Percentiles rank a stretch among this genome's conserved stretches.
phyloP scores from a whole-genome alignment of 2,888 invertebrate species.

The Tetranychus truncatus region DNA sequence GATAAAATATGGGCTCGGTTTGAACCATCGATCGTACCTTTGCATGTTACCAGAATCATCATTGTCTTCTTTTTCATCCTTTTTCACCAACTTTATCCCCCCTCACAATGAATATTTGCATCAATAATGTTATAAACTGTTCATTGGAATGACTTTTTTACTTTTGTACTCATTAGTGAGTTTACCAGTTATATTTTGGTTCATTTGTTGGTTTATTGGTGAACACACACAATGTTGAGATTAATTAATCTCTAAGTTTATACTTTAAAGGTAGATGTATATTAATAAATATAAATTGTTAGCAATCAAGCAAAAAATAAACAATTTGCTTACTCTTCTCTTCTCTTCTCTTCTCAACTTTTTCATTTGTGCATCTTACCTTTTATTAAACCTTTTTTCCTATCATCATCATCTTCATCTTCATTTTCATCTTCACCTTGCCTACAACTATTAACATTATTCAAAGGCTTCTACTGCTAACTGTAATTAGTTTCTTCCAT shows the following conservation, averaged over 20 bases:
- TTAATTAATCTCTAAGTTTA: no score
- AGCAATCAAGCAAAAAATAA: background rate
- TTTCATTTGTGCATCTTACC: background rate
- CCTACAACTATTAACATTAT: background rate
- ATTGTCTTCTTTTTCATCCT: background rate
- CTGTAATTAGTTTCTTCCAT: background rate
- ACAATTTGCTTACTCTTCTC: background rate
- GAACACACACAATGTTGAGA: no score
- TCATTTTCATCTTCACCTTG: background rate
- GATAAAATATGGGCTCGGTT: background rate
- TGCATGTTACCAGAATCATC: background rate
- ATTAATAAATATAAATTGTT: background rate
- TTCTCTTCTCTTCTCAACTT: background rate
- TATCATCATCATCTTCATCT: background rate
- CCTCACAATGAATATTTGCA: background rate
- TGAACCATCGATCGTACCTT: background rate
- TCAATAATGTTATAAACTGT: background rate
- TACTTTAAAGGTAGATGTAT: no score
- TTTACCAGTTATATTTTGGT: no score
- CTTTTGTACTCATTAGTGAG: no score
- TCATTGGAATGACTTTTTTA: no score
- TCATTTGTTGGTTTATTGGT: no score
- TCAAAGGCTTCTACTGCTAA: background rate
- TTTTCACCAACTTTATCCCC: background rate
- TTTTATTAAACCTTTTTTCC: background rate